These are phyloP conservation scores for Sylvietta virens DNA, from an alignment of 2,113 vertebrate species.

Conservation along the genomic window DNA sequence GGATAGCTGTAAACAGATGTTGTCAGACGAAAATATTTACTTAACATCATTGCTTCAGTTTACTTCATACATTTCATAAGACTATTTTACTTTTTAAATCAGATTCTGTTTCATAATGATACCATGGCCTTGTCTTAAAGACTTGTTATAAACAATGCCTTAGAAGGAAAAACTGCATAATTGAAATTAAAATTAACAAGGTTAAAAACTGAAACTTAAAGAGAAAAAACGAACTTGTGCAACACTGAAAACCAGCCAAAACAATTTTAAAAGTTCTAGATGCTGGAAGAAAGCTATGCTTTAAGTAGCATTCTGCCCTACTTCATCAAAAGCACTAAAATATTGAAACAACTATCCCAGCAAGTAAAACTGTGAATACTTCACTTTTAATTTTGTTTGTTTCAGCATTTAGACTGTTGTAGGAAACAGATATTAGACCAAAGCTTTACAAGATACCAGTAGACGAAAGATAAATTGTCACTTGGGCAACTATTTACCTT, in stretches of 20 bases:
- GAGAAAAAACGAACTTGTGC: background rate
- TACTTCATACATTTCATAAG: background rate
- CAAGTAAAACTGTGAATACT: background rate
- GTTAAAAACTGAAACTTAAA: background rate
- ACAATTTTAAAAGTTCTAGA: background rate
- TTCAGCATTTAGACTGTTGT: background rate
- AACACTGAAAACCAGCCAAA: background rate
- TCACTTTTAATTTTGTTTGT: background rate
- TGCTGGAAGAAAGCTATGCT: background rate
- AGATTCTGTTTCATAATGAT: background rate
- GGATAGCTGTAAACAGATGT: background rate
- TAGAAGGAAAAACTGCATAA: background rate
- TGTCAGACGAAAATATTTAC: conserved; percentile 1
- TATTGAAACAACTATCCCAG: background rate
- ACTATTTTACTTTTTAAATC: background rate
- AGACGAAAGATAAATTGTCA: background rate
- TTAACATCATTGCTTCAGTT: background rate
- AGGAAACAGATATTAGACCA: background rate
- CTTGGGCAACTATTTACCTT: background rate
- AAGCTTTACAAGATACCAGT: background rate
- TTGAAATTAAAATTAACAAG: background rate
- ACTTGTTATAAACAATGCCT: background rate
- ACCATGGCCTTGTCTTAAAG: background rate
- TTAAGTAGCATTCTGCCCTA: background rate
- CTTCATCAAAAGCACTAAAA: background rate